Base-by-base conservation (phyloP, 2,888 invertebrate genomes). In the Nymphalis c-album region DNA sequence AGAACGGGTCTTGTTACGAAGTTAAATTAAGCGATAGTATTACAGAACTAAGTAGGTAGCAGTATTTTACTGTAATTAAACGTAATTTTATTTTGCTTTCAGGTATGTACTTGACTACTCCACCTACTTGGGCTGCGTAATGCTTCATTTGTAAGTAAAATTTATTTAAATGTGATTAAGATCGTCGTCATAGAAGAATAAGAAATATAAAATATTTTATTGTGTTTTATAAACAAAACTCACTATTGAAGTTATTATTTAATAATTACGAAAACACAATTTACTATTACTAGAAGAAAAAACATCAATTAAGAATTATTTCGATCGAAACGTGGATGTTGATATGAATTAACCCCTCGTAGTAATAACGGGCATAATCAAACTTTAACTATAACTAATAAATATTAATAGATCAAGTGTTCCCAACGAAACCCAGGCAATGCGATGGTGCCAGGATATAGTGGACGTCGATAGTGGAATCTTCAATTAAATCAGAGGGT, bases 401-500 rank as follows among this genome's bases (percentile, higher is more conserved):
- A 62, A 74, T 77, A 80, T 75, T 76, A 71, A 78, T 80, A 77
- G 75, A 75, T 73, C 70, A 68, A 50, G 65, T 60, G 59, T 50
- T 70, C 67, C 63, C 60, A 64, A 40, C 74, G 74, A 75, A 74
- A 73, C 71, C 71, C 73, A 74, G 76, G 77, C 78, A 71, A 73
- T 75, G 40, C 57, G 78, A 75, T 71, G 57, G 69, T 71, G 73
- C 71, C 71, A 77, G 76, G 78, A 61, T 65, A 67, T 61, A 64
- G 80, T 68, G 71, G 64, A 71, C 65, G 80, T 79, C 80, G 75
- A 70, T 77, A 75, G 80, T 81, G 84, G 85, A 84, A 85, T 86
- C 83, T 87, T 88, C 89, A 88, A 90, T 90, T 88, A 90, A 89
- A 87, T 85, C 89, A 82, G 86, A 82, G 85, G 85, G 88, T 85